Conservation (phyloP, 2,888 invertebrate species). For the Calameuta filiformis region DNA sequence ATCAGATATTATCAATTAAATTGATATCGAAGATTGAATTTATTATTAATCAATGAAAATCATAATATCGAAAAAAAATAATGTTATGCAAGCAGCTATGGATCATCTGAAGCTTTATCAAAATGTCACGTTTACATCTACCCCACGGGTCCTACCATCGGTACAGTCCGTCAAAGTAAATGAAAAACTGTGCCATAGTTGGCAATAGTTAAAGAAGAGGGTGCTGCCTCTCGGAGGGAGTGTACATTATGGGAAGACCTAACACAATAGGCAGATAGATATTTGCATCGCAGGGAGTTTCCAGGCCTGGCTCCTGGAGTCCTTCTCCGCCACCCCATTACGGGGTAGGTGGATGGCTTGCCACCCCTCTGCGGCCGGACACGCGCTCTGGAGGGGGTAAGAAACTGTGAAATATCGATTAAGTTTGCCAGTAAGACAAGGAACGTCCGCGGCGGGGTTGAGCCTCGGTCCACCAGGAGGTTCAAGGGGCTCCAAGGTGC, state of each 20-base stretch:
- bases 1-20: neutral
- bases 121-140: neutral
- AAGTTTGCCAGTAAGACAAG: conserved; percentile 67
- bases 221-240: conserved; percentile 21
- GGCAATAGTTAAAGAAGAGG: conserved; percentile 12
- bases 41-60: neutral
- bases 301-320: conserved; percentile 7
- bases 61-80: neutral
- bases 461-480: conserved; percentile 23
- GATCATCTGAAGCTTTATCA: neutral
- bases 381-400: conserved; percentile 60
- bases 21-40: neutral
- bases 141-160: neutral
- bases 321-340: conserved; percentile 3
- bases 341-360: neutral
- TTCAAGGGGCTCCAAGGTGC: conserved; percentile 23
- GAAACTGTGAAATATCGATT: conserved; percentile 67
- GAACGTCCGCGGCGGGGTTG: conserved; percentile 62
- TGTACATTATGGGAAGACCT: conserved; percentile 57
- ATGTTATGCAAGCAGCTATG: neutral
- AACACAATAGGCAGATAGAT: conserved; percentile 62
- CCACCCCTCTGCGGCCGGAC: conserved; percentile 55
- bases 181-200: neutral
- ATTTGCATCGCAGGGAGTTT: conserved; percentile 56
- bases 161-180: conserved; percentile 8